Base-by-base conservation (phyloP, 1,140 invertebrate species). In the Capitella teleta region DNA sequence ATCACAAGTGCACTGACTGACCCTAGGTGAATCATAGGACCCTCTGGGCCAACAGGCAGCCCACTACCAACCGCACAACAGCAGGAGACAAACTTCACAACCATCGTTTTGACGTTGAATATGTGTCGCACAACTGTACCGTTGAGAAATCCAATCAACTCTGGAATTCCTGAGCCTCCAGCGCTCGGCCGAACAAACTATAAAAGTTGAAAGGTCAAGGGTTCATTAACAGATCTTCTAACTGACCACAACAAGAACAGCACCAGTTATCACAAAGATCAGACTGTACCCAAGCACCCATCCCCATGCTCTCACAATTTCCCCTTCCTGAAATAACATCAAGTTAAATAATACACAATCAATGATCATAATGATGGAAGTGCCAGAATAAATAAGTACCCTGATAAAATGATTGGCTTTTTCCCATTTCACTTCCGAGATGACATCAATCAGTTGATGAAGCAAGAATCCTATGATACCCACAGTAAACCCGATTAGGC, bases 21-120 rank as follows among this genome's bases (percentile, higher is more conserved):
- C 47, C 51, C 53, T 56, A 55, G 51, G 34, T 47, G 44, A 21
- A 58, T 56, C 60, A 63, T 69, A 16, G 72, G 73, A 10, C 72
- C 73, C 55, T 75, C 73, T 28, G 68, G 73, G 32, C 73, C 73
- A 5, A 74, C 70, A 16, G 73, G 73, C 50, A 75, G 60, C 5
- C 69, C 68, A 60, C 67, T 65, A 2, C 70, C 67, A 16, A 74
- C 72, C n/a, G 68, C 66, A 8, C 63, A 59, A 16, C 66, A 61
- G 60, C 67, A 70, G 3, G 73, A 75, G 16, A 74, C 52, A 47
- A 74, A 73, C 57, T 75, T 75, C 30, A 69, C 67, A 24, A 66
- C 50, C 50, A 74, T 54, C 1, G 73, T 75, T 55, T 69, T 65
- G n/a, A 74, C 51, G 44, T 69, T 65, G 58, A 70, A 72, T 38